A percentile compares a stretch with the other conserved stretches of the same genome.
Conservation (phyloP, 2,797 vertebrate species). For the Amphiprion clarkii region DNA sequence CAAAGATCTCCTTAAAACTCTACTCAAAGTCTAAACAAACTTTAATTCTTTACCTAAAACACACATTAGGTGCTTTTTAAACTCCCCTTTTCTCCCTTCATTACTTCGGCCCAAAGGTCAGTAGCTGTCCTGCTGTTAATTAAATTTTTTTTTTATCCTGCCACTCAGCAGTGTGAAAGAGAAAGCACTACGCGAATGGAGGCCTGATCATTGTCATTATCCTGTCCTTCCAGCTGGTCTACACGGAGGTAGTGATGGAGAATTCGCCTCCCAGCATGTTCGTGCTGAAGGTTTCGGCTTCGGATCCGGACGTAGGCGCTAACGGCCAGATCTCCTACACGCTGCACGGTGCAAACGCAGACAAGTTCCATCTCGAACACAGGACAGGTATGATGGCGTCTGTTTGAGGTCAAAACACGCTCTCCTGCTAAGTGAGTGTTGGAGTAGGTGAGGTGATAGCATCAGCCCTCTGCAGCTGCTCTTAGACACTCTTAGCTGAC, state of each 20-base stretch:
- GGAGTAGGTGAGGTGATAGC: constrained; percentile 21
- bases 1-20: too few relatives aligned
- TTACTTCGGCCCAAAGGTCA: too few relatives aligned
- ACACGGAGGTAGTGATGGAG: constrained; percentile 91
- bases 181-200: constrained; percentile 1
- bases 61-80: too few relatives aligned
- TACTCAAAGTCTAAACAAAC: too few relatives aligned
- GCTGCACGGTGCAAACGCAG: constrained; percentile 91
- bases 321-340: constrained; percentile 94
- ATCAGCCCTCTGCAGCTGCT: constrained; percentile 10
- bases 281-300: constrained; percentile 92
- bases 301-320: constrained; percentile 90
- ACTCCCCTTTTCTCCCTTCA: too few relatives aligned
- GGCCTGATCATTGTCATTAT: constrained; percentile 37
- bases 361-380: constrained; percentile 92
- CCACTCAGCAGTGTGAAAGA: too few relatives aligned
- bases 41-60: too few relatives aligned
- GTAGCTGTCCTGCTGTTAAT: too few relatives aligned
- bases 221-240: constrained; percentile 86
- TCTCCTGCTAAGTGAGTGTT: constrained; percentile 13
- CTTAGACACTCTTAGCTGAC: not conserved
- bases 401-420: constrained; percentile 41
- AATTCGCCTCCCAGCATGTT: constrained; percentile 87
- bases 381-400: constrained; percentile 87
- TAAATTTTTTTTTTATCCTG: too few relatives aligned